A percentile compares a stretch with the other conserved stretches of the same genome.
These are phyloP conservation scores for Cotesia vestalis DNA, from an alignment of 1,140 invertebrate species.

Conservation along the genomic window DNA sequence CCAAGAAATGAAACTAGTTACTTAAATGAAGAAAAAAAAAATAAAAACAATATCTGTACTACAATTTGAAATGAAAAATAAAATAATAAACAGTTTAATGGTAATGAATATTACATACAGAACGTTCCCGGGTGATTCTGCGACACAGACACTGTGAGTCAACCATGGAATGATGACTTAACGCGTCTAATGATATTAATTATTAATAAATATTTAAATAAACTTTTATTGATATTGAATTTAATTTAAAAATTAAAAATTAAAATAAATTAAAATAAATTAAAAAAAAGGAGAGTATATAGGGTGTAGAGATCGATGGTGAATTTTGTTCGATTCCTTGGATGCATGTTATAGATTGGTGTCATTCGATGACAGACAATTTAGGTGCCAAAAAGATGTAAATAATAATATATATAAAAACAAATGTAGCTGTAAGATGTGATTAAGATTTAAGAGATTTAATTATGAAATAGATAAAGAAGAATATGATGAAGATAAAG, in stretches of 20 bases:
- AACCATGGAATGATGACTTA: slow-evolving; percentile 34
- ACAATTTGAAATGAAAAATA: slow-evolving; percentile 3
- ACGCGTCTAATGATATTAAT: slow-evolving; percentile 26
- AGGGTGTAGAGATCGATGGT: not conserved
- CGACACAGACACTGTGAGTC: slow-evolving; percentile 50
- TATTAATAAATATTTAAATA: not conserved
- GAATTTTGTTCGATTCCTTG: slow-evolving; percentile 21
- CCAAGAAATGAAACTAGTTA: slow-evolving; percentile 16
- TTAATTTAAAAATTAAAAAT: slow-evolving; percentile 1
- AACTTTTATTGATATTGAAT: not conserved
- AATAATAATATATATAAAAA: slow-evolving; percentile 51
- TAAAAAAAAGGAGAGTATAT: too few species aligned
- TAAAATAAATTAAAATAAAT: too few species aligned
- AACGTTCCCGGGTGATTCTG: slow-evolving; percentile 44
- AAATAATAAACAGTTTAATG: not conserved
- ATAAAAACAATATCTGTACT: not conserved
- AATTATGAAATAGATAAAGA: slow-evolving; percentile 33
- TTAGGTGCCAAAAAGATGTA: slow-evolving; percentile 64
- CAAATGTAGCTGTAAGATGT: slow-evolving; percentile 52
- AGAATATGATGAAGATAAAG: slow-evolving; percentile 25
- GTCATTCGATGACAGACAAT: slow-evolving; percentile 47
- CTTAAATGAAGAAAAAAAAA: not conserved
- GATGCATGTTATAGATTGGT: slow-evolving; percentile 38
- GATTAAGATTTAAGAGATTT: slow-evolving; percentile 24
- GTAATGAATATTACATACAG: not conserved